Conservation (phyloP, 92 coral and sea anemone genomes). For the Galaxea fascicularis region DNA sequence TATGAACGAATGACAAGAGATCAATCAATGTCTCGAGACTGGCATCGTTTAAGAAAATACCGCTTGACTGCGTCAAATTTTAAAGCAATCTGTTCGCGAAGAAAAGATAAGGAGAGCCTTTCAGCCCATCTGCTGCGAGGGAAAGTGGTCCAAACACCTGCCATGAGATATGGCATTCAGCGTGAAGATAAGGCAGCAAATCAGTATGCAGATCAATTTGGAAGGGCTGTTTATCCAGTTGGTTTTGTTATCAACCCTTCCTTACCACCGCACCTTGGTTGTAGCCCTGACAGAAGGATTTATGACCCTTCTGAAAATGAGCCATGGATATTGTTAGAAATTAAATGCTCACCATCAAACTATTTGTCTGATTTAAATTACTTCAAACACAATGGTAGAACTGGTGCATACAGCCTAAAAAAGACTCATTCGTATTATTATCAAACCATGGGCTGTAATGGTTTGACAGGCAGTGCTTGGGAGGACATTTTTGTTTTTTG, state of each 20-base stretch:
- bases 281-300: slow-evolving; percentile 72
- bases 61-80: slow-evolving; percentile 51
- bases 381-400: slow-evolving; percentile 37
- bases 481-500: slow-evolving; percentile 54
- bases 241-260: slow-evolving; percentile 63
- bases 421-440: slow-evolving; percentile 52
- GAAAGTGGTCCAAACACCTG: slow-evolving; percentile 46
- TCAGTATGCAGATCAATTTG: slow-evolving; percentile 48
- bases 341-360: slow-evolving; percentile 62
- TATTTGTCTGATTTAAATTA: slow-evolving; percentile 39
- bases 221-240: slow-evolving; percentile 29
- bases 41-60: too few relatives aligned
- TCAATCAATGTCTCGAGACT: slow-evolving; percentile 31
- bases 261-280: slow-evolving; percentile 65
- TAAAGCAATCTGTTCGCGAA: slow-evolving; percentile 10
- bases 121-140: slow-evolving; percentile 8
- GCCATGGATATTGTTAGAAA: slow-evolving; percentile 63
- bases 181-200: slow-evolving; percentile 55
- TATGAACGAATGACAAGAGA: slow-evolving; percentile 42
- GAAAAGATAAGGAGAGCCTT: slow-evolving; percentile 24
- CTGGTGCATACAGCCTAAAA: slow-evolving; percentile 37
- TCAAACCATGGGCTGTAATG: slow-evolving; percentile 70
- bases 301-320: slow-evolving; percentile 39
- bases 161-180: slow-evolving; percentile 63
- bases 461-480: slow-evolving; percentile 62